Evolutionary conservation across 2,888 invertebrate species (phyloP).

Genomic region (Amphipoea lucens): DNA sequence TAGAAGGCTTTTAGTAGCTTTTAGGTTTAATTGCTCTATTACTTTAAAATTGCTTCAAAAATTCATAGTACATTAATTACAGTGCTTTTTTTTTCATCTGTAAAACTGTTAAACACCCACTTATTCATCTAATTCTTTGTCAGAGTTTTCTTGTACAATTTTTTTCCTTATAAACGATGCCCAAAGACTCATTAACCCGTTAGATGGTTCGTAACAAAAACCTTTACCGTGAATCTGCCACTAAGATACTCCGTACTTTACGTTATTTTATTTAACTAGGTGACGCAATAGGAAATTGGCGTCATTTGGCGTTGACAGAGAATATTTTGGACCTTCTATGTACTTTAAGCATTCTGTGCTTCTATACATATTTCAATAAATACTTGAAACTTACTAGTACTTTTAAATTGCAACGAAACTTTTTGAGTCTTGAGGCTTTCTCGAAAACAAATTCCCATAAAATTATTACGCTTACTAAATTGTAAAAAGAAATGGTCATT

Average conservation of each 20-base stretch:
- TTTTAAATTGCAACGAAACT: background rate
- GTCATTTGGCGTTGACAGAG: background rate
- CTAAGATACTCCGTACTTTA: constrained; percentile 19
- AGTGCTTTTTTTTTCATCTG: constrained; percentile 11
- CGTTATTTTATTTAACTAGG: constrained; percentile 21
- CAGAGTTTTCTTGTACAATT: constrained; percentile 46
- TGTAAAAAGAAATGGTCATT: constrained; percentile 3
- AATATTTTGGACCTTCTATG: background rate
- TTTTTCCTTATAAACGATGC: constrained; percentile 49
- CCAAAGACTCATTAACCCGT: constrained; percentile 57
- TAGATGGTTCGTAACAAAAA: constrained; percentile 58
- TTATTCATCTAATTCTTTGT: constrained; percentile 17
- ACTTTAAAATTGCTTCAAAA: constrained; percentile 18
- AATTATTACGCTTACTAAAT: background rate
- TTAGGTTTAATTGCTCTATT: constrained; percentile 35
- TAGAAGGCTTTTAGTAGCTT: constrained; percentile 1
- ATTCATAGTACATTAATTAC: constrained; percentile 2
- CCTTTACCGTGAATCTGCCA: constrained; percentile 11
- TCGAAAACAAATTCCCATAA: constrained; percentile 21
- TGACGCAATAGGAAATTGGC: constrained; percentile 13
- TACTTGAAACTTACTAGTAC: background rate
- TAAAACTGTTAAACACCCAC: constrained; percentile 26
- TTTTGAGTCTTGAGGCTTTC: constrained; percentile 6
- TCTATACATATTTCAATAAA: background rate
- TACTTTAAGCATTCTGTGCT: too few species aligned